Percentiles rank a stretch among this genome's conserved stretches.
phyloP scores from a whole-genome alignment of 2,797 vertebrate genomes.

The Arctocebus calabarensis region DNA sequence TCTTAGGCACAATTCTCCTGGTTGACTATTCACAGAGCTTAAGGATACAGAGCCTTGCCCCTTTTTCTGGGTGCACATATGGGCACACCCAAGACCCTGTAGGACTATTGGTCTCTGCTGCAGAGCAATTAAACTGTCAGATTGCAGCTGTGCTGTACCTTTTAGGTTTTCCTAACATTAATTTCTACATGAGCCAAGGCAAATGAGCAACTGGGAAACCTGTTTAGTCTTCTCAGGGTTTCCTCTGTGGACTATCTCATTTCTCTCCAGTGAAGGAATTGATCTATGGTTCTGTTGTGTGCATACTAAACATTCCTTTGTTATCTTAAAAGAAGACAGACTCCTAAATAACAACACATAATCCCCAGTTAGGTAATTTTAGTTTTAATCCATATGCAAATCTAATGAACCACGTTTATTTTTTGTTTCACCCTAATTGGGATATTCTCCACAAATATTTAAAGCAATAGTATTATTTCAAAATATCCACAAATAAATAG shows the following conservation, averaged over 20 bases:
- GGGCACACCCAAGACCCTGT: background rate
- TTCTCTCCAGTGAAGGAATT: background rate
- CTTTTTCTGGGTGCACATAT: background rate
- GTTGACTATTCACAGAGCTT: background rate
- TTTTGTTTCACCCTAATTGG: conserved; percentile 44
- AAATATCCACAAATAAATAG: background rate
- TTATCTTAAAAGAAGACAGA: conserved; percentile 45
- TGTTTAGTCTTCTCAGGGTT: conserved; percentile 20
- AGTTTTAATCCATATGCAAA: conserved; percentile 60
- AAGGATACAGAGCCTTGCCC: background rate
- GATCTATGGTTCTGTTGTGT: background rate
- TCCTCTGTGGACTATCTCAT: conserved; percentile 25
- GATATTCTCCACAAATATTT: conserved; percentile 11
- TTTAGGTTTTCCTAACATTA: conserved; percentile 54
- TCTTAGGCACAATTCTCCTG: conserved; percentile 30
- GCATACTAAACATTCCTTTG: conserved; percentile 38
- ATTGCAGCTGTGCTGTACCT: conserved; percentile 29
- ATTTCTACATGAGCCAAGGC: conserved; percentile 60
- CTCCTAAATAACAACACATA: conserved; percentile 12
- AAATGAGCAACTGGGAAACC: conserved; percentile 53
- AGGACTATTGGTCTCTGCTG: background rate
- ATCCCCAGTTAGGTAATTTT: conserved; percentile 40
- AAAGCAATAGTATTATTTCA: conserved; percentile 27
- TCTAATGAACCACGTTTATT: conserved; percentile 55
- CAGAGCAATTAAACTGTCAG: conserved; percentile 29